A percentile compares a stretch with the other conserved stretches of the same genome.
Evolutionary conservation across 2,797 vertebrate species (phyloP).

Genomic region (Lutjanus campechanus): DNA sequence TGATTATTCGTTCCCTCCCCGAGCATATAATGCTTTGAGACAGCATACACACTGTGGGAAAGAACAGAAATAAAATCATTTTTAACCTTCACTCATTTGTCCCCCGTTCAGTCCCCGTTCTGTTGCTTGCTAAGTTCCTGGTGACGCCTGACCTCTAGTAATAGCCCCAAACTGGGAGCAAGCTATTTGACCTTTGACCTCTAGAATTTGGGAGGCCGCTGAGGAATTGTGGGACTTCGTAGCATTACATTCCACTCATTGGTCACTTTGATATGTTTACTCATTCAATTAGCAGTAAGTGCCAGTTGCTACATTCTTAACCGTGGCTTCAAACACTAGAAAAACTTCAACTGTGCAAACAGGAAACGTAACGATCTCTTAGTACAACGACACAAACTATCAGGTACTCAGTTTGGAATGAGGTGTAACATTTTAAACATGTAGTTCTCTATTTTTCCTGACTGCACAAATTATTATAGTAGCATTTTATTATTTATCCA

Average conservation of each 20-base stretch:
- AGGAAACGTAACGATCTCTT: neutral
- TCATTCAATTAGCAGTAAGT: slow-evolving; percentile 60
- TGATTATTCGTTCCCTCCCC: neutral
- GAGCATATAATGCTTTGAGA: neutral
- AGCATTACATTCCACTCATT: slow-evolving; percentile 69
- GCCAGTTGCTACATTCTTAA: slow-evolving; percentile 44
- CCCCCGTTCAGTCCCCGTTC: neutral
- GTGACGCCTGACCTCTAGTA: slow-evolving; percentile 58
- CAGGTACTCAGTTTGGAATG: neutral
- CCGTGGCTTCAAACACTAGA: neutral
- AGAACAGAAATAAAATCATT: neutral
- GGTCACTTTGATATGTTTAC: slow-evolving; percentile 66
- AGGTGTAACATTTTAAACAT: no score
- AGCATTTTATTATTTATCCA: no score
- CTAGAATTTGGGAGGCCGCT: slow-evolving; percentile 65
- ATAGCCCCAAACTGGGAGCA: slow-evolving; percentile 57
- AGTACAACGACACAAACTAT: neutral
- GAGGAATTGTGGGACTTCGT: slow-evolving; percentile 68
- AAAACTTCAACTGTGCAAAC: neutral
- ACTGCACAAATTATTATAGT: no score
- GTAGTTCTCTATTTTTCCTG: no score
- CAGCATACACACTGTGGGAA: neutral
- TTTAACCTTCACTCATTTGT: no score
- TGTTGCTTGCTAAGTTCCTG: neutral
- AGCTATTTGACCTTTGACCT: slow-evolving; percentile 79